These are phyloP conservation scores for Procapra przewalskii DNA, from an alignment of 2,113 vertebrate genomes.

Conservation along the genomic window DNA sequence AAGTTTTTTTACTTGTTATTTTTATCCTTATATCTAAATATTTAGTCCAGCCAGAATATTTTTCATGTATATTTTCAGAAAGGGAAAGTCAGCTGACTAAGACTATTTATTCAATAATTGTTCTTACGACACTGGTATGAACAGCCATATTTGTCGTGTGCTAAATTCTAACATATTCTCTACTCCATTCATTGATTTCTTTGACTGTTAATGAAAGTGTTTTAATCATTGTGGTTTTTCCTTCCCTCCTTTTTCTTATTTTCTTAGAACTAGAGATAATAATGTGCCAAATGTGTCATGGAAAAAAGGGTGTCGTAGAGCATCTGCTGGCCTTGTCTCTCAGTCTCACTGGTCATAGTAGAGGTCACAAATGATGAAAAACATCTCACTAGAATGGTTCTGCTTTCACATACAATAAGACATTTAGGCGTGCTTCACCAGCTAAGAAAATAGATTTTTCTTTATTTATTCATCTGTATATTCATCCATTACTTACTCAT, in stretches of 20 bases:
- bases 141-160: background rate
- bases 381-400: background rate
- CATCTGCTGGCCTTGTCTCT: background rate
- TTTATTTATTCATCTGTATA: background rate
- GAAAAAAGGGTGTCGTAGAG: background rate
- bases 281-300: background rate
- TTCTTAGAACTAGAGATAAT: constrained; percentile 36
- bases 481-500: constrained; percentile 7
- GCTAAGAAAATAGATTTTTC: constrained; percentile 25
- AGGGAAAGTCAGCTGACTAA: background rate
- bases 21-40: background rate
- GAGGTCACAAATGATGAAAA: constrained; percentile 9
- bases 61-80: constrained; percentile 27
- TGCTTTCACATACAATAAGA: background rate
- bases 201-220: background rate
- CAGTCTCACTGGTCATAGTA: background rate
- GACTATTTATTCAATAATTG: background rate
- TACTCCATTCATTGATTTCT: constrained; percentile 11
- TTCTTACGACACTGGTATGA: background rate
- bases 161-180: background rate
- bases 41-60: background rate
- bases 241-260: background rate
- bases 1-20: background rate
- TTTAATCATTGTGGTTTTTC: constrained; percentile 43
- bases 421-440: constrained; percentile 15